A percentile compares a stretch with the other conserved stretches of the same genome.
These are phyloP conservation scores for Megathymus violae DNA, from an alignment of 1,140 invertebrate genomes.

Conservation along the genomic window DNA sequence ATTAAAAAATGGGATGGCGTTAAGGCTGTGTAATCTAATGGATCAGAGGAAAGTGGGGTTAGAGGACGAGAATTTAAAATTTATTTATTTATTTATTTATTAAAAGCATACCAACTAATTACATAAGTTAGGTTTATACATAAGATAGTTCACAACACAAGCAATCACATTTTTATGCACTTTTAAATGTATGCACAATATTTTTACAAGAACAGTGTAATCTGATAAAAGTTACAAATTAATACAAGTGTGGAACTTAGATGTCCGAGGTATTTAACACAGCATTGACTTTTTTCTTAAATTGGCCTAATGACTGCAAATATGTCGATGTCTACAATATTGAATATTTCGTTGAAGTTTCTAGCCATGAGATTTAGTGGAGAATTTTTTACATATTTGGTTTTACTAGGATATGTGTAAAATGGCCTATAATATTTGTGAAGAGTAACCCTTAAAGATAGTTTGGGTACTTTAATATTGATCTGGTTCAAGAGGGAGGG, in stretches of 20 bases:
- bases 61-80: constrained; percentile 34
- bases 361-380: constrained; percentile 4
- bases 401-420: constrained; percentile 1
- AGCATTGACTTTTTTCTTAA: constrained; percentile 1
- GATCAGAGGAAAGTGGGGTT: constrained; percentile 21
- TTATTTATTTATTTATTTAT: no score
- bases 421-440: constrained; percentile 7
- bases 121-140: no score
- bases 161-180: no score
- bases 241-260: no score
- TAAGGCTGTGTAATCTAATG: constrained; percentile 24
- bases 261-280: no score
- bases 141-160: no score
- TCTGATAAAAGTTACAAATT: no score
- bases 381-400: not conserved
- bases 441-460: constrained; percentile 6
- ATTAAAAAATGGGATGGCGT: constrained; percentile 30
- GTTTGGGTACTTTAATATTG: constrained; percentile 5
- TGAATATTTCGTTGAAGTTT: not conserved
- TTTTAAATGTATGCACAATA: no score
- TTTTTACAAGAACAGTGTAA: no score
- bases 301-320: not conserved
- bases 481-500: constrained; percentile 7
- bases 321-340: constrained; percentile 9
- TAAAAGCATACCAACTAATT: no score